A percentile compares a stretch with the other conserved stretches of the same genome.
These are phyloP conservation scores for Petrophora chlorosata DNA, from an alignment of 2,888 invertebrate species.

Conservation along the genomic window DNA sequence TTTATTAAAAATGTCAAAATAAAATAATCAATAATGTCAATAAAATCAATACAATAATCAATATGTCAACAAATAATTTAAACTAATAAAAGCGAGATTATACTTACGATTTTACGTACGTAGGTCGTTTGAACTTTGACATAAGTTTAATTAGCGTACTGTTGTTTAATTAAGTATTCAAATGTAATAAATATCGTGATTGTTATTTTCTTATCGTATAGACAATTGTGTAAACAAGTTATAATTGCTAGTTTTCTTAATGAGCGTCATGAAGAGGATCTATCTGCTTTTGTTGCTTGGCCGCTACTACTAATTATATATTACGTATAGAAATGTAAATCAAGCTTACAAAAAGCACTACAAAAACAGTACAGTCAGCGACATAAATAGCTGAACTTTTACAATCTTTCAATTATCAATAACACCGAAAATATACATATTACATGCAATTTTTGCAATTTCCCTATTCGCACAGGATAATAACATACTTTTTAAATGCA, in stretches of 20 bases:
- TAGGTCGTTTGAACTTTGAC: background rate
- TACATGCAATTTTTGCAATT: no score
- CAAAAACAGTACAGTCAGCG: no score
- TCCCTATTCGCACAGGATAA: no score
- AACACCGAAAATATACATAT: no score
- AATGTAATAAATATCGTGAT: background rate
- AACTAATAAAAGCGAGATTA: background rate
- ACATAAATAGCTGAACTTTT: no score
- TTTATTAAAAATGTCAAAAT: no score
- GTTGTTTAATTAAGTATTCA: background rate
- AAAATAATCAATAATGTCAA: background rate
- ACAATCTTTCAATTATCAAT: no score
- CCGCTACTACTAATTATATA: background rate
- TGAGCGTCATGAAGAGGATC: background rate
- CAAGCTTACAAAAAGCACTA: no score
- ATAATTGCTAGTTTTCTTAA: background rate
- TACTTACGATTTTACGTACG: background rate
- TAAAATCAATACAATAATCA: background rate
- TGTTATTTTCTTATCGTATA: background rate
- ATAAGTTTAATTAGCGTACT: background rate
- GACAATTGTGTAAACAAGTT: constrained; percentile 2
- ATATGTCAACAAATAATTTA: background rate
- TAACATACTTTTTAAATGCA: no score
- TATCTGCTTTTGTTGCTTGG: background rate
- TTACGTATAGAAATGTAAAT: no score